These are phyloP conservation scores for Hemiscyllium ocellatum DNA, from an alignment of 2,113 vertebrate species.

Conservation along the genomic window DNA sequence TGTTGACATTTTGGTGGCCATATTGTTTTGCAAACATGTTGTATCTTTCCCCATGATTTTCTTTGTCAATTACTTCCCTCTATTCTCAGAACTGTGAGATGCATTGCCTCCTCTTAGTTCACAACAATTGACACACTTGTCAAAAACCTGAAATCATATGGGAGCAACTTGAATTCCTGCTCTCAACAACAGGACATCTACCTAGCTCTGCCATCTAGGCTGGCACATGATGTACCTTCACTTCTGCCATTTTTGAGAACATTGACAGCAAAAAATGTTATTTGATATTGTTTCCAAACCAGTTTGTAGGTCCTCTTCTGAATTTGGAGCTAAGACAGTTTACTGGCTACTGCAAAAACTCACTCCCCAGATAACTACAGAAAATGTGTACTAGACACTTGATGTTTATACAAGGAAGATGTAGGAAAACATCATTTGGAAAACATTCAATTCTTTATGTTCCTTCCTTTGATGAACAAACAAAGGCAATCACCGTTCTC, in stretches of 20 bases:
- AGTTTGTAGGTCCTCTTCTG: neutral
- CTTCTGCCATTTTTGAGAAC: neutral
- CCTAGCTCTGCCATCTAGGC: neutral
- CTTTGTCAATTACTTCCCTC: neutral
- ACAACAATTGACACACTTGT: too few species aligned
- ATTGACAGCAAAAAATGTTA: neutral
- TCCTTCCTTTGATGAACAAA: neutral
- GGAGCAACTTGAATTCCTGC: neutral
- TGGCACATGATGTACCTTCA: neutral
- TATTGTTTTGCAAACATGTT: too few species aligned
- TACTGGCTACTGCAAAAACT: neutral
- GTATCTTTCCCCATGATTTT: neutral
- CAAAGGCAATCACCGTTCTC: neutral
- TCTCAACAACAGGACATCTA: neutral
- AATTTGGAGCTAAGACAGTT: neutral
- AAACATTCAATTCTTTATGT: neutral
- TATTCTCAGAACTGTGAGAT: too few species aligned
- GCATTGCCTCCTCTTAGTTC: too few species aligned
- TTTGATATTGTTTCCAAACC: neutral
- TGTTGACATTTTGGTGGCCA: neutral
- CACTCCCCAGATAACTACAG: neutral
- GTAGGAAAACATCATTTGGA: neutral
- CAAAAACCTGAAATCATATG: neutral
- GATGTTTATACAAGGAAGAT: neutral
- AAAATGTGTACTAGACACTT: neutral